A percentile compares a stretch with the other conserved stretches of the same genome.
Evolutionary conservation across 1,140 invertebrate genomes (phyloP).

Genomic region (Drosophila lini): DNA sequence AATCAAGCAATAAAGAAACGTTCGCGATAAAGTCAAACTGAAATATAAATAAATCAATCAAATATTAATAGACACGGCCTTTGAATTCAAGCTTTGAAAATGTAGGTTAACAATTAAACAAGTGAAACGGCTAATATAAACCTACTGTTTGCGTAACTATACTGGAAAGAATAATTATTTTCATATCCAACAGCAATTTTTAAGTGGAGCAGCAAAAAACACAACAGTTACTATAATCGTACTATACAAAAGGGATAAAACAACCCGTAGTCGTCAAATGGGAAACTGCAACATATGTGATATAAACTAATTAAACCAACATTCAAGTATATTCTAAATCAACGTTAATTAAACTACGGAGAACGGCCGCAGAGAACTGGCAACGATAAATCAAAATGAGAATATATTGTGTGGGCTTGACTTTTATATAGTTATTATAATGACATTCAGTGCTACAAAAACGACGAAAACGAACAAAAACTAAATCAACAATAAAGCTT

Average conservation of each 20-base stretch:
- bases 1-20: conserved; percentile 20
- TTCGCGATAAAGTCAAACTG: background rate
- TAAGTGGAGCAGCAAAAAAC: conserved; percentile 16
- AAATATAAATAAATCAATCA: conserved; percentile 1
- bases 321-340: conserved; percentile 49
- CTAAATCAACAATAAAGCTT: conserved; percentile 62
- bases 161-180: conserved; percentile 20
- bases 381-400: conserved; percentile 51
- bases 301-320: conserved; percentile 61
- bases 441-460: conserved; percentile 41
- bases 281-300: conserved; percentile 72
- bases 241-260: conserved; percentile 12
- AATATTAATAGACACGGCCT: conserved; percentile 28
- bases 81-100: conserved; percentile 2
- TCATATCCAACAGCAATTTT: conserved; percentile 21
- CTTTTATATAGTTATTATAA: conserved; percentile 45
- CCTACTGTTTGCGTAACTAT: background rate
- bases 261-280: conserved; percentile 24
- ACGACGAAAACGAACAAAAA: conserved; percentile 25
- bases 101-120: conserved; percentile 3
- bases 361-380: conserved; percentile 28
- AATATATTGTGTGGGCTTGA: conserved; percentile 21
- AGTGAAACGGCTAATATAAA: background rate
- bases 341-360: conserved; percentile 43
- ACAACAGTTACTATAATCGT: conserved; percentile 31